Evolutionary conservation across 2,888 invertebrate genomes (phyloP), one percentile per base, ranked within the genome.

Genomic region (Agrotis exclamationis): DNA sequence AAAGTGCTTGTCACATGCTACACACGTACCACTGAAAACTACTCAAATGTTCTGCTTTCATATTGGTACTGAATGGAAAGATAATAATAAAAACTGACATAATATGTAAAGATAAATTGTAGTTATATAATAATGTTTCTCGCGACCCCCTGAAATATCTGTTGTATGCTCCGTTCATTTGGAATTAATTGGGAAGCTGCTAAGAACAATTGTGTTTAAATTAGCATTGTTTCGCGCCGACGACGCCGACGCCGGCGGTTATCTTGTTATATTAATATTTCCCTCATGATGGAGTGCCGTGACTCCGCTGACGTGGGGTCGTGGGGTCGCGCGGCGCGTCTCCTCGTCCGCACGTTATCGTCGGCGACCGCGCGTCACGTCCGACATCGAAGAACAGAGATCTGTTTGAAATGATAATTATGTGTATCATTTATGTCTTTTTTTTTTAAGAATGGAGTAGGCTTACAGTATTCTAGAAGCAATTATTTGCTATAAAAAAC

Each of bases 1-100:
- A 65, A 81, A 72, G 72, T 70, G 64, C 53, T 69, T 47, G 51
- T 59, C 51, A 56, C 14, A 50, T 18, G 58, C 72, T 64, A 59
- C 50, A 20, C 20, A 28, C 57, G 51, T 47, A 62, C 60, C 53
- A 63, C 71, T 64, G 62, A 72, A 39, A 65, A 67, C 72, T 56
- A 69, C 58, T 63, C 47, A 69, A 57, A 66, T 7, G 7, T 0
- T 33, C 9, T 7, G 28, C 28, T 3, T 28, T 28, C 28, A 33
- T 33, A 33, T 33, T 33, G 33, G 33, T 33, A 7, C 39, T 24
- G 63, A 63, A 24, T 24, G 3, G 9, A 13, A 20, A 44, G 9
- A 44, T 14, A 1, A 9, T 33, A 47, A 6, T 6, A 14, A 45
- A n/a, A 11, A 33, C 47, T n/a, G 22, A 4, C n/a, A n/a, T n/a